Conservation (phyloP, 2,113 vertebrate genomes). For the Clarias macrocephalus region DNA sequence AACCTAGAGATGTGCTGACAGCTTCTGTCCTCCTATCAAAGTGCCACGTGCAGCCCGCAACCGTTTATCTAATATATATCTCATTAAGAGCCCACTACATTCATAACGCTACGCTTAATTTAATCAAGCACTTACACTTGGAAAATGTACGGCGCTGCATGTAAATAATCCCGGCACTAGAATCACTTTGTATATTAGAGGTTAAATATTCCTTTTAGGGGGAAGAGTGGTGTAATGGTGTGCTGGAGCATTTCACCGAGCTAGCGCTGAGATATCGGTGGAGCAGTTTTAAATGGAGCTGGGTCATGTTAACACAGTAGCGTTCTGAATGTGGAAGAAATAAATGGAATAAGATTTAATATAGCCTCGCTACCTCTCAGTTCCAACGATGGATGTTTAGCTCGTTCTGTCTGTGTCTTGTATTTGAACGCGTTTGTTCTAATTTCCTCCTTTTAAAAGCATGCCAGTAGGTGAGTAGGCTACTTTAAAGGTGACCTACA, state of each 20-base stretch:
- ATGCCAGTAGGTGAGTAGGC: neutral
- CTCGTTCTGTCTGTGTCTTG: neutral
- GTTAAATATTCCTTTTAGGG: neutral
- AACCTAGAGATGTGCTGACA: constrained; percentile 11
- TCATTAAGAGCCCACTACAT: constrained; percentile 4
- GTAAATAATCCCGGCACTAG: constrained; percentile 11
- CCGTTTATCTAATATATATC: constrained; percentile 20
- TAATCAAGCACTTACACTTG: neutral
- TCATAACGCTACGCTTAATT: constrained; percentile 16
- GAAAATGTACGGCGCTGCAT: neutral
- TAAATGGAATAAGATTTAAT: neutral
- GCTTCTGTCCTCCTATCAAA: constrained; percentile 11
- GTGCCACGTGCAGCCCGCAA: neutral
- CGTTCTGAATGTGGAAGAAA: constrained; percentile 36
- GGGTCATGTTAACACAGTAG: constrained; percentile 46
- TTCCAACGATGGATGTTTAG: neutral
- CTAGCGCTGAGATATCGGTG: constrained; percentile 24
- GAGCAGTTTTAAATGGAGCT: constrained; percentile 38
- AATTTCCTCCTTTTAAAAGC: neutral
- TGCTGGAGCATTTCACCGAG: constrained; percentile 24
- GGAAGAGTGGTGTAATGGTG: neutral
- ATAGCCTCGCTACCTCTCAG: neutral
- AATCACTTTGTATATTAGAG: constrained; percentile 5
- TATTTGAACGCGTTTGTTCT: too few relatives aligned
- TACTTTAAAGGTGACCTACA: neutral